Conservation (phyloP, 1,140 invertebrate genomes). For the Leptinotarsa texana region DNA sequence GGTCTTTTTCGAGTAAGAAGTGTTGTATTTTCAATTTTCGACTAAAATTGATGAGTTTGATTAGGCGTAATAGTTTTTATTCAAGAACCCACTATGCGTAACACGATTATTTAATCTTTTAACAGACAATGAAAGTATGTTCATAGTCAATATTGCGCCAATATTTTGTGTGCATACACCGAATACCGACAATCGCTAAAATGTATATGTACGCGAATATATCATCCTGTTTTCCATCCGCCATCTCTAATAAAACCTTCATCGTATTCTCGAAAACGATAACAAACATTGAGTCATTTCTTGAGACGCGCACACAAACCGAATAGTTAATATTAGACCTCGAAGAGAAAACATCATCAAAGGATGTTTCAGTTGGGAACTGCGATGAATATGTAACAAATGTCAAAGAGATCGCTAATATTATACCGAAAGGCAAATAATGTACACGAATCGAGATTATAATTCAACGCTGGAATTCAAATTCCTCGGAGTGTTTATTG, state of each 20-base stretch:
- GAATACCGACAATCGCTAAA: background rate
- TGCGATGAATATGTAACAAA: background rate
- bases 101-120: too few species aligned
- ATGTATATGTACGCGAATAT: background rate
- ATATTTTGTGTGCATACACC: background rate
- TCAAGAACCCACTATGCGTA: too few species aligned
- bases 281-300: slow-evolving; percentile 8
- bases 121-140: too few species aligned
- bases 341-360: slow-evolving; percentile 2
- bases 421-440: background rate
- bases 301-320: background rate
- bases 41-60: too few species aligned
- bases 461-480: too few species aligned
- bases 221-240: background rate
- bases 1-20: too few species aligned
- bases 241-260: background rate
- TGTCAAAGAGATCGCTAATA: slow-evolving; percentile 3
- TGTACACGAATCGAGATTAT: background rate
- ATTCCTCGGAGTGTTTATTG: too few species aligned
- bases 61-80: too few species aligned
- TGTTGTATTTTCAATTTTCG: too few species aligned
- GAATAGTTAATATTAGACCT: slow-evolving; percentile 6
- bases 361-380: background rate
- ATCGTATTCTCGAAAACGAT: background rate
- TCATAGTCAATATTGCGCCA: background rate